Evolutionary conservation across 2,113 vertebrate genomes (phyloP).

Genomic region (Illadopsis cleaveri): DNA sequence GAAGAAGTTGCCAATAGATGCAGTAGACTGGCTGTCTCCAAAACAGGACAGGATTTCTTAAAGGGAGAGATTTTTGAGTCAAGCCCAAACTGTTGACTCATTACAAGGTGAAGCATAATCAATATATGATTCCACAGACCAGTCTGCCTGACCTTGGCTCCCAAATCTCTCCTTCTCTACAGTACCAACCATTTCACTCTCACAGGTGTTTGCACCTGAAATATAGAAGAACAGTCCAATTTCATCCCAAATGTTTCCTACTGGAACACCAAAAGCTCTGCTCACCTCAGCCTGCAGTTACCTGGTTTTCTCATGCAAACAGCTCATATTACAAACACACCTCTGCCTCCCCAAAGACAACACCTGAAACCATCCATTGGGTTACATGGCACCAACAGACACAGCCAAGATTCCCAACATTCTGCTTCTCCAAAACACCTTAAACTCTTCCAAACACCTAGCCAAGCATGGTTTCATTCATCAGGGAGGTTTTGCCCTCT

Average conservation of each 20-base stretch:
- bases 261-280: not conserved
- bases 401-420: not conserved
- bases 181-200: not conserved
- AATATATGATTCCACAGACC: not conserved
- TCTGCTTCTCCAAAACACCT: not conserved
- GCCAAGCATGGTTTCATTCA: not conserved
- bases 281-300: not conserved
- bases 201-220: not conserved
- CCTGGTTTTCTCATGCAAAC: not conserved
- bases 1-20: not conserved
- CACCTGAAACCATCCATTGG: not conserved
- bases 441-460: not conserved
- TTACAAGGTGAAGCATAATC: not conserved
- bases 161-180: not conserved
- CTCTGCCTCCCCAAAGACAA: not conserved
- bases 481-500: not conserved
- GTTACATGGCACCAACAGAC: not conserved
- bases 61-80: not conserved
- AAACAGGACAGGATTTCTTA: not conserved
- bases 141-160: not conserved
- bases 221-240: not conserved
- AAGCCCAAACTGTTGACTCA: not conserved
- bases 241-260: not conserved
- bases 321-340: not conserved
- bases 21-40: not conserved